These are phyloP conservation scores for Caradrina kadenii DNA, from an alignment of 2,888 invertebrate species.

Conservation along the genomic window DNA sequence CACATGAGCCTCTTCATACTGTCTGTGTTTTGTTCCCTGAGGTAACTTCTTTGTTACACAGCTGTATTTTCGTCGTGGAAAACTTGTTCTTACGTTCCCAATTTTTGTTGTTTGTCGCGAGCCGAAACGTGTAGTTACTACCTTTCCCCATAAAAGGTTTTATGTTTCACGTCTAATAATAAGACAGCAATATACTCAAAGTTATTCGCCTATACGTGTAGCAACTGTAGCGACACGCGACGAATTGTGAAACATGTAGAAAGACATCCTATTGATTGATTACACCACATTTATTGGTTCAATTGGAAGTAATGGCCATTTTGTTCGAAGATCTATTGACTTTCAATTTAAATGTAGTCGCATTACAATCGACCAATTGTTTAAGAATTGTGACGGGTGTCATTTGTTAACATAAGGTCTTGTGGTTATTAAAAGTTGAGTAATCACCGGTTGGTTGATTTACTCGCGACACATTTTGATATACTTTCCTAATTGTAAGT, in stretches of 20 bases:
- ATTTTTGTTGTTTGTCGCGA: slow-evolving; percentile 45
- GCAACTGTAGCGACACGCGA: slow-evolving; percentile 1
- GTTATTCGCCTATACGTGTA: slow-evolving; percentile 18
- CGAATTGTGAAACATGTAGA: slow-evolving; percentile 46
- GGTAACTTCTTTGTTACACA: slow-evolving; percentile 41
- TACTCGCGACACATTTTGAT: slow-evolving; percentile 1
- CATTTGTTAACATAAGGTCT: slow-evolving; percentile 28
- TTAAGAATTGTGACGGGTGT: slow-evolving; percentile 36
- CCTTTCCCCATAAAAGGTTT: slow-evolving; percentile 44
- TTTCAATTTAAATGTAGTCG: slow-evolving; percentile 60
- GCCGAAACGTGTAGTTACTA: slow-evolving; percentile 14
- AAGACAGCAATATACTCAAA: slow-evolving; percentile 25
- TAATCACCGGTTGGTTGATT: slow-evolving; percentile 17
- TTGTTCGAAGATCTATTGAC: slow-evolving; percentile 52
- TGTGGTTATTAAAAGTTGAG: slow-evolving; percentile 25
- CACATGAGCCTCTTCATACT: slow-evolving; percentile 61
- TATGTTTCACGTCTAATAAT: slow-evolving; percentile 50
- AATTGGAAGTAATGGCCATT: slow-evolving; percentile 60
- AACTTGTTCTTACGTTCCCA: slow-evolving; percentile 48
- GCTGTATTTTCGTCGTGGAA: slow-evolving; percentile 42
- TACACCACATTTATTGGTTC: slow-evolving; percentile 53
- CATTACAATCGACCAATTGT: slow-evolving; percentile 57
- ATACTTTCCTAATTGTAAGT: slow-evolving; percentile 22
- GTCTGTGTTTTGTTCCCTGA: slow-evolving; percentile 59
- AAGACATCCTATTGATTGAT: slow-evolving; percentile 59